These are phyloP conservation scores for Ciconia boyciana DNA, from an alignment of 2,113 vertebrate genomes.

Conservation along the genomic window DNA sequence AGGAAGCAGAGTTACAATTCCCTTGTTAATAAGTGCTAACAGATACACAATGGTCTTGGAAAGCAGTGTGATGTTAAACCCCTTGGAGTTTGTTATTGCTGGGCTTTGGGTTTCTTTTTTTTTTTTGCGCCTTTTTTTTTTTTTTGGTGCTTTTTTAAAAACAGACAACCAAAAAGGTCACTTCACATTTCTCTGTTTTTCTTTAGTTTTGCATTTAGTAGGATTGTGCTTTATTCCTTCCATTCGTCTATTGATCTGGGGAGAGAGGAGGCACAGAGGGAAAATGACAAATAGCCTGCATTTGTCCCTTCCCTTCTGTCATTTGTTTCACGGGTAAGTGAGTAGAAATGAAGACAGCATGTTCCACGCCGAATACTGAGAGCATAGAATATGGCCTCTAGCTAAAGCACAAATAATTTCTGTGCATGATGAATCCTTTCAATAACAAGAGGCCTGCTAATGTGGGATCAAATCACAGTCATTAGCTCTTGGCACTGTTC, in stretches of 20 bases:
- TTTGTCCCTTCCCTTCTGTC: constrained; percentile 49
- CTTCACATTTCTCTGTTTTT: background rate
- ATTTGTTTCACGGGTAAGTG: constrained; percentile 67
- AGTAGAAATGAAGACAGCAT: constrained; percentile 50
- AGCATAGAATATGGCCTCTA: constrained; percentile 48
- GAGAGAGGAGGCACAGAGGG: background rate
- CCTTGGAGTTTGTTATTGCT: background rate
- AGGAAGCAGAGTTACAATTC: background rate
- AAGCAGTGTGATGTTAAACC: background rate
- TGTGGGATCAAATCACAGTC: constrained; percentile 45
- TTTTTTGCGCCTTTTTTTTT: no score
- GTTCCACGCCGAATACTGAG: background rate
- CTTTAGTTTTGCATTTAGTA: constrained; percentile 6
- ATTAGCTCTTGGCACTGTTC: constrained; percentile 29
- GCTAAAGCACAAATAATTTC: constrained; percentile 64
- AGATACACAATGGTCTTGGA: background rate
- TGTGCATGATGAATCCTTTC: constrained; percentile 72
- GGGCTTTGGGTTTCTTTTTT: background rate
- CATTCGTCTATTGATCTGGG: constrained; percentile 6
- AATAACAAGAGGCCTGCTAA: constrained; percentile 62
- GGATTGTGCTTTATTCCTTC: constrained; percentile 18
- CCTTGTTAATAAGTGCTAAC: background rate
- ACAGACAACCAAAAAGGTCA: background rate
- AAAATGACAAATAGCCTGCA: constrained; percentile 13
- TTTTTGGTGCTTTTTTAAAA: background rate